phyloP scores from a whole-genome alignment of 2,797 vertebrate genomes.

The Sebastolobus altivelis region DNA sequence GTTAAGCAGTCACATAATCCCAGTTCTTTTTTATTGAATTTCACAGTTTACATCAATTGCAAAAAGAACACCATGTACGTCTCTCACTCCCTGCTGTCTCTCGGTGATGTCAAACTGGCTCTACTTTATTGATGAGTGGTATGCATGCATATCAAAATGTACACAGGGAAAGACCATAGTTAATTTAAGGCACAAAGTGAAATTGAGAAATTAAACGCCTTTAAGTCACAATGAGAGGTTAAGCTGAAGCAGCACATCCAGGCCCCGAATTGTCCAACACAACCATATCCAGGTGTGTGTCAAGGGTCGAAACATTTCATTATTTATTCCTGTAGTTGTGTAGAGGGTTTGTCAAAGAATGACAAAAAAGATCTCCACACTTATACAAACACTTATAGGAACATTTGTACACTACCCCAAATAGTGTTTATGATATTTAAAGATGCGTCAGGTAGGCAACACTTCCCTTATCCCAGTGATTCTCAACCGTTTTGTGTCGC shows the following conservation, averaged over 20 bases:
- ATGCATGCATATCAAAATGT: background rate
- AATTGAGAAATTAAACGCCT: background rate
- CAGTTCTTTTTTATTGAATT: background rate
- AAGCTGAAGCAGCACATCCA: background rate
- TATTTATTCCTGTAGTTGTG: background rate
- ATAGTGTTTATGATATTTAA: background rate
- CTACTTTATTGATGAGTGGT: background rate
- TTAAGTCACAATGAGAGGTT: background rate
- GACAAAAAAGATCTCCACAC: background rate
- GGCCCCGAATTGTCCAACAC: background rate
- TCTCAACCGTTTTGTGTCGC: too few relatives aligned
- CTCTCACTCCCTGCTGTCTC: background rate
- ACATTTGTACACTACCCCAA: too few relatives aligned
- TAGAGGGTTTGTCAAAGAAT: background rate
- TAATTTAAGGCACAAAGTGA: background rate
- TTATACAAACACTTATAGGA: too few relatives aligned
- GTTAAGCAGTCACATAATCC: background rate
- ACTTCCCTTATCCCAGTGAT: too few relatives aligned
- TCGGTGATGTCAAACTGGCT: background rate
- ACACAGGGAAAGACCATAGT: background rate
- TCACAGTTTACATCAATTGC: background rate
- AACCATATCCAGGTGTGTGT: background rate
- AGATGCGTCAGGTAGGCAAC: too few relatives aligned
- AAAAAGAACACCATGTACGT: background rate
- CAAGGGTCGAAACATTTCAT: background rate